Evolutionary conservation across 1,140 invertebrate species (phyloP).

Genomic region (Danaus melanippus): DNA sequence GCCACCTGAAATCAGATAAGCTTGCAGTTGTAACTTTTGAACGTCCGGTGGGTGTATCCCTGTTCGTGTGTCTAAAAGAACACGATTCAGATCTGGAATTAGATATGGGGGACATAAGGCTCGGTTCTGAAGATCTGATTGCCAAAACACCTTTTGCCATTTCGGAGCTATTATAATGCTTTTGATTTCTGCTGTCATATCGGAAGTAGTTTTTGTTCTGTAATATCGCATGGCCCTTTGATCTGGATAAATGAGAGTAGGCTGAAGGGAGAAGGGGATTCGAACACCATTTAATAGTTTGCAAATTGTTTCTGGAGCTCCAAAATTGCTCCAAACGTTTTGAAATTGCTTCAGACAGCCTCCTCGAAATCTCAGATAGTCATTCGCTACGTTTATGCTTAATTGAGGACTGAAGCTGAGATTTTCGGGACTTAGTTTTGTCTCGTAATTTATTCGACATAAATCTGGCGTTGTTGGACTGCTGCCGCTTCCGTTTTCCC

Average conservation of each 20-base stretch:
- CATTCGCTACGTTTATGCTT: too few relatives aligned
- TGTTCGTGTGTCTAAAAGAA: constrained; percentile 22
- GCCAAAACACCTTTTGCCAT: constrained; percentile 32
- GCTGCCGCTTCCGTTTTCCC: too few relatives aligned
- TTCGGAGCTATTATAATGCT: constrained; percentile 24
- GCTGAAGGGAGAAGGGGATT: constrained; percentile 12
- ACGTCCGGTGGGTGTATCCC: constrained; percentile 9
- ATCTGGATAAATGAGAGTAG: constrained; percentile 12
- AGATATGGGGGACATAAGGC: constrained; percentile 23
- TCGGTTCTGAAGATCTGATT: constrained; percentile 20
- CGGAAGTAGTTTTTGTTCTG: constrained; percentile 7
- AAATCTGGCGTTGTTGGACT: too few relatives aligned
- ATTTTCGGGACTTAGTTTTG: too few relatives aligned
- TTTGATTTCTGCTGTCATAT: constrained; percentile 9
- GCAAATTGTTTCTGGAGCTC: constrained; percentile 21
- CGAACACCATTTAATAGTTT: constrained; percentile 10
- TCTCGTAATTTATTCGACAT: too few relatives aligned
- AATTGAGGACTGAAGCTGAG: too few relatives aligned
- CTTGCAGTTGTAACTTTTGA: constrained; percentile 5
- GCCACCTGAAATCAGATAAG: constrained; percentile 12
- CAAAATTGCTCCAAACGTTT: constrained; percentile 19
- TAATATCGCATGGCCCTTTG: constrained; percentile 1
- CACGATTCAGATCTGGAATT: constrained; percentile 14
- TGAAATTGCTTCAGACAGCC: constrained; percentile 22
- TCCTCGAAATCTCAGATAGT: constrained; percentile 13